Evolutionary conservation across 2,888 invertebrate species (phyloP).

Genomic region (Papilio demoleus): DNA sequence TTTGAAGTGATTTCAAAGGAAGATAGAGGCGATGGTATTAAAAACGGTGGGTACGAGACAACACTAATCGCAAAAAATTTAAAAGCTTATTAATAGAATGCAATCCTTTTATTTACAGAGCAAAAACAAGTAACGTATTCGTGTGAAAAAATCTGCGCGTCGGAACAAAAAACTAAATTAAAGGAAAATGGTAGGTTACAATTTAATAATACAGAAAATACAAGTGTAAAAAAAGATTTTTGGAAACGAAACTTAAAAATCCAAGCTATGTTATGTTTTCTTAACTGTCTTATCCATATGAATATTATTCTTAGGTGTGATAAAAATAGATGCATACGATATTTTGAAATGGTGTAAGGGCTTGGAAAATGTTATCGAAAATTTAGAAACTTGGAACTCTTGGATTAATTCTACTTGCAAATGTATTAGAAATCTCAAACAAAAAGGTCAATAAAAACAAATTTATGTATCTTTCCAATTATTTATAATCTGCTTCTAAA

Average conservation of each 20-base stretch:
- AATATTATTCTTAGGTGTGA: constrained; percentile 49
- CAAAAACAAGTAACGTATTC: not conserved
- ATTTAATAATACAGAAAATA: too few species aligned
- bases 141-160: constrained; percentile 12
- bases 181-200: constrained; percentile 15
- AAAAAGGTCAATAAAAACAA: constrained; percentile 48
- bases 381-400: constrained; percentile 65
- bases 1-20: constrained; percentile 1
- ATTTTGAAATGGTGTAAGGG: constrained; percentile 63
- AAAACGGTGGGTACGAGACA: constrained; percentile 11
- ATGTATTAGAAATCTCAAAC: constrained; percentile 51
- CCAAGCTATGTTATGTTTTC: too few species aligned
- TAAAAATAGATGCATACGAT: constrained; percentile 46
- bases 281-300: not conserved
- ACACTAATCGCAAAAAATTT: not conserved
- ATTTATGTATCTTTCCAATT: not conserved
- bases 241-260: too few species aligned
- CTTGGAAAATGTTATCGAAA: constrained; percentile 57
- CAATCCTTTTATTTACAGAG: constrained; percentile 27
- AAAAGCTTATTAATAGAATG: not conserved
- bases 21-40: constrained; percentile 12
- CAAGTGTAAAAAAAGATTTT: too few species aligned
- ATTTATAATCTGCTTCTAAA: too few species aligned
- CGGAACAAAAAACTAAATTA: constrained; percentile 14
- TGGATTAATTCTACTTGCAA: constrained; percentile 62